Evolutionary conservation across 2,888 invertebrate species (phyloP), one percentile per base, ranked within the genome.

Genomic region (Drosophila parthenogenetica): DNA sequence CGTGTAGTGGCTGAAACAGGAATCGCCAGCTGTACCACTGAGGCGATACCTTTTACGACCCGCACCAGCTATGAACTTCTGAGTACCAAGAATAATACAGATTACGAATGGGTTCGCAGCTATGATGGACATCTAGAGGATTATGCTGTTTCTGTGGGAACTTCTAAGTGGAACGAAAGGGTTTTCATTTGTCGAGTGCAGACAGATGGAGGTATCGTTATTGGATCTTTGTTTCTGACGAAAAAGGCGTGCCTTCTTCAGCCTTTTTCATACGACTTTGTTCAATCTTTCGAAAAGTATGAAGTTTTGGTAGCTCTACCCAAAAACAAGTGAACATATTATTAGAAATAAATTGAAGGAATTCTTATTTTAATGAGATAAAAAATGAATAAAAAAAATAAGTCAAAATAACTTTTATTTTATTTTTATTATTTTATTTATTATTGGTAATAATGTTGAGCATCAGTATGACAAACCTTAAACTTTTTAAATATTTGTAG

Each of bases 1-100:
- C 75, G 84, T 45, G 75, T 81, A 1, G 53, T 77, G 4, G 69
- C 69, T 5, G 80, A 83, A 25, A 65, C 69, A 5, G 80, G 84
- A 5, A 22, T 50, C 1, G 79, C 81, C 16, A 55, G 51, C 17
- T 75, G 66, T 45, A 74, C 74, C 32, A 75, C 66, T 3, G 64
- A 67, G 1, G 25, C 35, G 4, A 1, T 43, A 0, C 32, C 42
- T 2, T 42, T 54, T 35, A 71, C 55, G 5, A n/a, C 14, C 46
- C 57, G 37, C n/a, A 35, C 0, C 4, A 13, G 4, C 13, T 80
- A 83, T 48, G 61, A 80, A 5, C 11, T 80, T 8, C 50, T 80
- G 32, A 67, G 69, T 1, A 29, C 69, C 22, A 17, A 48, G 16
- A 42, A 60, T 2, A n/a, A 45, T n/a, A 11, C 53, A 5, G 43